Base-by-base conservation (phyloP, 2,113 vertebrate genomes). In the Hypocryptadius cinnamomeus region DNA sequence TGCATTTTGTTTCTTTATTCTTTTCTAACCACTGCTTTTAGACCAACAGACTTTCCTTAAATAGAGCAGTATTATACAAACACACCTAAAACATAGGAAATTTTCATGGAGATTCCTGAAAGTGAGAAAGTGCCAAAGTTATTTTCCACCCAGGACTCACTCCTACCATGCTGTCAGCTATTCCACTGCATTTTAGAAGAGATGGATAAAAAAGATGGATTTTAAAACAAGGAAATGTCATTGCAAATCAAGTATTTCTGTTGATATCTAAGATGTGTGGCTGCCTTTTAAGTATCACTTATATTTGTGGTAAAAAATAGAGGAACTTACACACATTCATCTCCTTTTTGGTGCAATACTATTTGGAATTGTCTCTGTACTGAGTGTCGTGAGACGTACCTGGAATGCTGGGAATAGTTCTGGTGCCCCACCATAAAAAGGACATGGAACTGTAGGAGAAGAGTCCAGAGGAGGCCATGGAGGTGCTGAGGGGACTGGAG, bases 381-480 rank as follows among this genome's bases (percentile, higher is more conserved):
- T 30, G 18, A 25, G 21, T 31, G 37, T 63, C 0, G 0, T 63
- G 33, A 45, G 27, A 21, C 17, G 18, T 11, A 53, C 9, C 33
- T 27, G 47, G 33, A 45, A 16, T 45, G 11, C 7, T 63, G 47
- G 20, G 19, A 28, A 4, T 5, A 17, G 11, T 21, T 53, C 13
- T 44, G 16, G 13, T 61, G 21, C 2, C 45, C 7, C 25, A 63
- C 2, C 21, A 14, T 0, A 21, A 3, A 13, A 11, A 31, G 33
- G 8, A 37, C 15, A 2, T 9, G 20, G 37, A 70, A 7, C 13
- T 25, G 25, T 2, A 6, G 25, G 47, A 31, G 13, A 0, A 0
- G 6, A 53, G 33, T 5, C 13, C 66, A 51, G 45, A 15, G 2
- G 8, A 51, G 45, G 56, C 20, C 31, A 35, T 3, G 4, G 37